Evolutionary conservation across 2,113 vertebrate species (phyloP).

Genomic region (Pipa parva): DNA sequence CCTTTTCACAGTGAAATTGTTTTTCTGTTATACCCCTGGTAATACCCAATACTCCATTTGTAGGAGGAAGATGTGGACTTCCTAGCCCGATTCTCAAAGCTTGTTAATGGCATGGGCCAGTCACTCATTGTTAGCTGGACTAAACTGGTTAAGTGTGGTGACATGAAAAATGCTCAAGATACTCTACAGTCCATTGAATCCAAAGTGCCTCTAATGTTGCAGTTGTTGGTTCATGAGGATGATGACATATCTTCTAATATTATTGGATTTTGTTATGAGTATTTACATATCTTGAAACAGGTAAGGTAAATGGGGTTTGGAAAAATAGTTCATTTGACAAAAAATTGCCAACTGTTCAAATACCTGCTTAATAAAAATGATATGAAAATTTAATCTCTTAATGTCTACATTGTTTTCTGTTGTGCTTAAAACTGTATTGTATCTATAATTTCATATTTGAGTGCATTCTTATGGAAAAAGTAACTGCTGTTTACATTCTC

Average conservation of each 20-base stretch:
- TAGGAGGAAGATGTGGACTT: conserved; percentile 98
- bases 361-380: no score
- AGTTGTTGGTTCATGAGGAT: conserved; percentile 88
- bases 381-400: no score
- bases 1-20: no score
- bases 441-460: no score
- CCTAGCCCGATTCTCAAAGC: conserved; percentile 91
- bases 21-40: no score
- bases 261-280: conserved; percentile 95
- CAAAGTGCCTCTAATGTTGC: conserved; percentile 87
- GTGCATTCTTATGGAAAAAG: no score
- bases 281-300: conserved; percentile 96
- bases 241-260: conserved; percentile 96
- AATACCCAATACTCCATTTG: background rate
- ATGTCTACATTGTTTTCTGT: no score
- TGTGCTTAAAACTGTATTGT: no score
- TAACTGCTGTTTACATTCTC: no score
- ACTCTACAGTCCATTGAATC: conserved; percentile 83
- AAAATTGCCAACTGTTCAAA: background rate
- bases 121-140: conserved; percentile 94
- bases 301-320: no score
- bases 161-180: conserved; percentile 76
- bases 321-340: background rate
- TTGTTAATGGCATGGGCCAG: conserved; percentile 98
- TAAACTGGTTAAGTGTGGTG: conserved; percentile 79